Evolutionary conservation across 2,888 invertebrate species (phyloP).

Genomic region (Habroteleia sp.): DNA sequence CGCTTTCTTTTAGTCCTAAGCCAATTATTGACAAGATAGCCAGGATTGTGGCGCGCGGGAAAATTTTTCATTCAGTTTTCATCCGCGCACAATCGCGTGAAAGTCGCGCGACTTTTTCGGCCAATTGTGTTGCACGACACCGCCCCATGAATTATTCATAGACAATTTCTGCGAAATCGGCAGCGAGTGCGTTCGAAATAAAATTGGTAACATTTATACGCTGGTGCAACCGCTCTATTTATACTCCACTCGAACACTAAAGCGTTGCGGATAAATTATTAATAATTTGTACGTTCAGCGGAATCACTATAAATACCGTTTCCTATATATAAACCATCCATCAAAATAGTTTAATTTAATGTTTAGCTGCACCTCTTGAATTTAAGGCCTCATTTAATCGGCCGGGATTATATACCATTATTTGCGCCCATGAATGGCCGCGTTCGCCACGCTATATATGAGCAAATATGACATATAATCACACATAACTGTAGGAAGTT

Average conservation of each 20-base stretch:
- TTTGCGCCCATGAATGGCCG: conserved; percentile 10
- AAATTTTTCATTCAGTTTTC: conserved; percentile 22
- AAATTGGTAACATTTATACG: conserved; percentile 31
- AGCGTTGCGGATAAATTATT: conserved; percentile 36
- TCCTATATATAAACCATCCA: conserved; percentile 27
- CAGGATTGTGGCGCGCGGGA: conserved; percentile 12
- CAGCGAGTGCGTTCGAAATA: conserved; percentile 11
- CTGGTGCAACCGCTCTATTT: conserved; percentile 27
- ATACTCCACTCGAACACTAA: conserved; percentile 21
- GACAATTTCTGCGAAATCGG: conserved; percentile 38
- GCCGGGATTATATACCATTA: conserved; percentile 35
- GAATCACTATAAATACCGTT: conserved; percentile 29
- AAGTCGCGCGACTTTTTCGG: conserved; percentile 29
- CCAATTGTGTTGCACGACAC: not conserved
- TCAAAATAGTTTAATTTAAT: conserved; percentile 22
- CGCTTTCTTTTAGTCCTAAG: conserved; percentile 23
- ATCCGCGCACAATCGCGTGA: conserved; percentile 39
- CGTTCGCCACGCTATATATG: conserved; percentile 32
- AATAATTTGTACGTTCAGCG: conserved; percentile 31
- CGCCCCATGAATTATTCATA: conserved; percentile 43
- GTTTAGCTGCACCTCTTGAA: conserved; percentile 1
- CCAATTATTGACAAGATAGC: conserved; percentile 27
- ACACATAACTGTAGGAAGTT: conserved; percentile 43
- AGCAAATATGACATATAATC: conserved; percentile 40
- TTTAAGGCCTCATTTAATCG: conserved; percentile 18